Evolutionary conservation across 2,113 vertebrate species (phyloP).

Genomic region (Microcebus ravelobensis): DNA sequence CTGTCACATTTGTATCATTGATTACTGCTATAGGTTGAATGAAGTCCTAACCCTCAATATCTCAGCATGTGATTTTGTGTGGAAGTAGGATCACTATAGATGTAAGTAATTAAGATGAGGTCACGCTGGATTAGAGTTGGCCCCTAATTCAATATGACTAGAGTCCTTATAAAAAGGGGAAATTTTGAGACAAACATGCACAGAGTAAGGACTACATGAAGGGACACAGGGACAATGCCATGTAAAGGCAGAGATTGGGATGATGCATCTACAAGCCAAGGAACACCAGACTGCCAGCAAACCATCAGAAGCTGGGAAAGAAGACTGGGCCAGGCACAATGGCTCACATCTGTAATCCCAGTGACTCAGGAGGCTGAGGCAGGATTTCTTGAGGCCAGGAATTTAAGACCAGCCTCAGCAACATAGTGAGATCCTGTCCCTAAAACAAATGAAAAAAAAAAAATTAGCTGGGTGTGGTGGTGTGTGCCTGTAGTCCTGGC

Average conservation of each 20-base stretch:
- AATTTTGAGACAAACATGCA: not conserved
- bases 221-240: not conserved
- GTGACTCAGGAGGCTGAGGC: too few relatives aligned
- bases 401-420: too few relatives aligned
- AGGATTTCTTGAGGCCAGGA: too few relatives aligned
- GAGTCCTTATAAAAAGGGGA: not conserved
- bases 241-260: not conserved
- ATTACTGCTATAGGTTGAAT: not conserved
- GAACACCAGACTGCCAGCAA: not conserved
- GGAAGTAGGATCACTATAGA: not conserved
- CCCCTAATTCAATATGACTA: not conserved
- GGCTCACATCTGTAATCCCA: too few relatives aligned
- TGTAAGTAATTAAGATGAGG: not conserved
- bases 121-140: not conserved
- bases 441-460: too few relatives aligned
- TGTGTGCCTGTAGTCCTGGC: too few relatives aligned
- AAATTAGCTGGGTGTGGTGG: too few relatives aligned
- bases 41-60: not conserved
- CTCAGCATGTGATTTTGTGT: not conserved
- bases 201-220: not conserved
- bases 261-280: not conserved
- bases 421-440: too few relatives aligned
- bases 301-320: not conserved
- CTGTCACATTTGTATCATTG: not conserved
- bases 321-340: not conserved